Base-by-base conservation (phyloP, 1,140 invertebrate species). In the Mizuhopecten yessoensis region DNA sequence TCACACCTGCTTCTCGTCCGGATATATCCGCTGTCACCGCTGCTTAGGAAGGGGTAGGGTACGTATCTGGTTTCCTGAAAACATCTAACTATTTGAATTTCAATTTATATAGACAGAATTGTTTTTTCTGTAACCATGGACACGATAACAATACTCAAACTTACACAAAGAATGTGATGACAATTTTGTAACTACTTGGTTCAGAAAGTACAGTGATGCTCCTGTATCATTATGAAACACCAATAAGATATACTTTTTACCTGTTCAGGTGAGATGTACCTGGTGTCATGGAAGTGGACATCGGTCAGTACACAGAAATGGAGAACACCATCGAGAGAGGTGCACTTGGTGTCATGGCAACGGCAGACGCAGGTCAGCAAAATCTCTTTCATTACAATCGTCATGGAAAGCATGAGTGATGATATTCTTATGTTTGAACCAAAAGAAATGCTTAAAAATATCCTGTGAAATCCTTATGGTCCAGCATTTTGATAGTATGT, bases 41-140 rank as follows among this genome's bases (percentile, higher is more conserved):
- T 97, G 97, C 93, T 94, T 96, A 90, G 97, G 97, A 7, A 96
- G 97, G 91, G 97, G 97, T 91, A 96, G 96, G 95, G 97, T 97
- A 95, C 94, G 96, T 93, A 57, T 57, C 33, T 33, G 7, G 0
- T 45, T 23, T 34, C 29, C 36, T 39, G 36, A 13, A 39, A 39
- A 39, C 13, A 13, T n/a, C n/a, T n/a, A n/a, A n/a, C n/a, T 7
- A 39, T 39, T 39, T 39, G 36, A 13, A 39, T 39, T 39, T 39
- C 36, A 39, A n/a, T 39, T 39, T 39, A 39, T 39, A 7, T 7
- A 39, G 36, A n/a, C n/a, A 7, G 36, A 39, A 5, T 39, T 39
- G 13, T 7, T 7, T 39, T 5, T 39, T 39, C 36, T 39, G 5
- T 39, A 13, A 39, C 36, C 13, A 39, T 39, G 36, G 36, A 39